Percentiles rank a stretch among this genome's conserved stretches.
phyloP scores from a whole-genome alignment of 2,113 vertebrate genomes.

The Carollia perspicillata region DNA sequence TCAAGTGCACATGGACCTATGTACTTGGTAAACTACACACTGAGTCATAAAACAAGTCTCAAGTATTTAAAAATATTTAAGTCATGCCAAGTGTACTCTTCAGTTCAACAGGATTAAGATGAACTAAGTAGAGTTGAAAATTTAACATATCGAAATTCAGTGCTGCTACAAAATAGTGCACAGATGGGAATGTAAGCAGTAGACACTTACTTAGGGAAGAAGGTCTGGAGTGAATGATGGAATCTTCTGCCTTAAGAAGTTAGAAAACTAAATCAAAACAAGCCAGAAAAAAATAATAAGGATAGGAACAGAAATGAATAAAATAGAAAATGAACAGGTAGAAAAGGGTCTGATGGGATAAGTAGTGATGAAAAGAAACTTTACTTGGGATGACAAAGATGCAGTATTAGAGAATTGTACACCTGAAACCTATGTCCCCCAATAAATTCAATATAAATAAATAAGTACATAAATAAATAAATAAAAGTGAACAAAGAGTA shows the following conservation, averaged over 20 bases:
- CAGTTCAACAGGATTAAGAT: background rate
- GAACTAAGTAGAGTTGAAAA: background rate
- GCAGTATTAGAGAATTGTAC: too few species aligned
- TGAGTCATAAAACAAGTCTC: background rate
- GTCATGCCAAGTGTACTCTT: background rate
- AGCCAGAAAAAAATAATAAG: background rate
- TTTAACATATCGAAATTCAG: background rate
- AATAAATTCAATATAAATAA: too few species aligned
- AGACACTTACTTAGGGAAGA: background rate
- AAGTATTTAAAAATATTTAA: background rate
- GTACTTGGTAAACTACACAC: background rate
- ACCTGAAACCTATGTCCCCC: too few species aligned
- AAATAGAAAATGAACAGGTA: background rate
- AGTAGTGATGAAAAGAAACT: too few species aligned
- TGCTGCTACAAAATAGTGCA: background rate
- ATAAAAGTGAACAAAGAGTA: background rate
- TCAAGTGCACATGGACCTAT: background rate
- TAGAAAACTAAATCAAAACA: background rate
- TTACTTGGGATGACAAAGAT: too few species aligned
- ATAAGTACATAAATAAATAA: too few species aligned
- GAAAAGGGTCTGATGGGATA: too few species aligned
- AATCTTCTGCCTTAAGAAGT: background rate
- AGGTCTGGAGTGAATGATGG: background rate
- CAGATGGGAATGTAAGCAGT: background rate
- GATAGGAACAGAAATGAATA: background rate